Evolutionary conservation across 2,113 vertebrate species (phyloP), one percentile per base, ranked within the genome.

Genomic region (Callospermophilus lateralis): DNA sequence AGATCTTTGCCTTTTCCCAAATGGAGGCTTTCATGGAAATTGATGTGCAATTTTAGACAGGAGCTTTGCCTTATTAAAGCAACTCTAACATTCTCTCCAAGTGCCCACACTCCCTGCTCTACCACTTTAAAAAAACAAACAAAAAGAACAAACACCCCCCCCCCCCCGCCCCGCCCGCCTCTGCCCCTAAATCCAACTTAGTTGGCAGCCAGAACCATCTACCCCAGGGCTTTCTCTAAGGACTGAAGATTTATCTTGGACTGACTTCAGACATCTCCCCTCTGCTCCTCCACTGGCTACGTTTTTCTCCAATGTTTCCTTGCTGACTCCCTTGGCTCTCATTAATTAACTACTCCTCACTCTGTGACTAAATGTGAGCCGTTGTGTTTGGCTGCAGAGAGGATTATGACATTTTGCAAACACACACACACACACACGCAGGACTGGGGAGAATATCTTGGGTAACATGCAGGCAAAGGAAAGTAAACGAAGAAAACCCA

Each of bases 331-430:
- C 97, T 93, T n/a, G 19, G 68, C 84, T 90, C 90, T 95, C 26
- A 0, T 93, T 97, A 97, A 93, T 95, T 88, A 96, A 84, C 95
- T 94, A 87, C 78, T 97, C 70, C 6, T 70, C 1, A 6, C 37
- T 67, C 80, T n/a, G 78, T 17, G 89, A 93, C 63, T 95, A 80
- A 96, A 93, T 4, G 12, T 0, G 1, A 22, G 26, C 58, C 32
- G 13, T 61, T 34, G 67, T 34, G 65, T 95, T 86, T 8, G 0
- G 39, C 76, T 89, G 13, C 15, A 0, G 70, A 32, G 19, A 78
- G 77, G 39, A 83, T 77, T 70, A 58, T 28, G 68, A 70, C 95
- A 95, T 97, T 97, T 94, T 51, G 91, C 3, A 93, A 72, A 92
- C 37, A 89, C 63, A 73, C 48, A 58, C 65, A 32, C 55, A 83